Percentiles rank a stretch among this genome's conserved stretches.
phyloP scores from a whole-genome alignment of 2,113 vertebrate genomes.

The Psophia crepitans region DNA sequence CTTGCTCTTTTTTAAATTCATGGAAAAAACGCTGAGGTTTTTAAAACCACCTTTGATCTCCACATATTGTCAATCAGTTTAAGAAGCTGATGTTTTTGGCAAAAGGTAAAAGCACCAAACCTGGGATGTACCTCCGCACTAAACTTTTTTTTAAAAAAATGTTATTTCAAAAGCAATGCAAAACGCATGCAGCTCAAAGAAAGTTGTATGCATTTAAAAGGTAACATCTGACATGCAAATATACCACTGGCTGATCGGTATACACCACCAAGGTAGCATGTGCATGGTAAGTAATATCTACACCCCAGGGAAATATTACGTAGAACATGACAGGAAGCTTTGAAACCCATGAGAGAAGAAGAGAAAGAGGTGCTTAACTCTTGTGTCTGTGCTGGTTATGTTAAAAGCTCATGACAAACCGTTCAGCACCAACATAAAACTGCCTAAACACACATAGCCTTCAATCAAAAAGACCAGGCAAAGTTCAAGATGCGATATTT shows the following conservation, averaged over 20 bases:
- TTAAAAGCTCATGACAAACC: not conserved
- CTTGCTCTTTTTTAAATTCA: not conserved
- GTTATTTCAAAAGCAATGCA: not conserved
- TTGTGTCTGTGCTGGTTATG: not conserved
- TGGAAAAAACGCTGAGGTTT: not conserved
- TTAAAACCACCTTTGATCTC: not conserved
- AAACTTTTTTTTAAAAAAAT: not conserved
- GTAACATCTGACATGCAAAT: not conserved
- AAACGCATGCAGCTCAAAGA: not conserved
- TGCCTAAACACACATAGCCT: not conserved
- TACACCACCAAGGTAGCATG: not conserved
- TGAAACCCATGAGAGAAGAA: not conserved
- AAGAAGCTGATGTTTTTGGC: not conserved
- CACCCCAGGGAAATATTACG: not conserved
- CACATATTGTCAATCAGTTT: not conserved
- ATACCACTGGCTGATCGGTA: not conserved
- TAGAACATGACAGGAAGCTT: not conserved
- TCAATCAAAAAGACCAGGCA: not conserved
- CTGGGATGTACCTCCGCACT: not conserved
- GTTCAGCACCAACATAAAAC: not conserved
- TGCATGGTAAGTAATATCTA: not conserved
- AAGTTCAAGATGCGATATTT: not conserved
- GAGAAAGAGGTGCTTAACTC: not conserved
- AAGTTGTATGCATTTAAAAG: not conserved
- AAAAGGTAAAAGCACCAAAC: not conserved